A percentile compares a stretch with the other conserved stretches of the same genome.
Conservation (phyloP, 2,113 vertebrate species). For the Corythaixoides concolor region DNA sequence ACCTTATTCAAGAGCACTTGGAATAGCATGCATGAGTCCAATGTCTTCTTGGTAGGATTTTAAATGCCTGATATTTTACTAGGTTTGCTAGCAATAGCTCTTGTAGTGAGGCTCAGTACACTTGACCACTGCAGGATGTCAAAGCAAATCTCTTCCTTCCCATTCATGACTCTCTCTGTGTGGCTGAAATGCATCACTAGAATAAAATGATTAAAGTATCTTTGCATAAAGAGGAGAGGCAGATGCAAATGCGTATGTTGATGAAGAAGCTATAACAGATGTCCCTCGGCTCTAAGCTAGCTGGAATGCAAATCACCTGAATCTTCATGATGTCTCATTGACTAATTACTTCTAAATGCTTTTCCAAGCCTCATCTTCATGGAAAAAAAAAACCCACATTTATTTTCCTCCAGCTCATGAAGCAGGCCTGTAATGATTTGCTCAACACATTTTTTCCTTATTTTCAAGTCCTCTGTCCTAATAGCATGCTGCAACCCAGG, state of each 20-base stretch:
- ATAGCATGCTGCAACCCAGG: neutral
- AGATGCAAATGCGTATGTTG: neutral
- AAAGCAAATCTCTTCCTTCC: neutral
- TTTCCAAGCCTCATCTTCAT: neutral
- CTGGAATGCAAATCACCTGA: conserved; percentile 18
- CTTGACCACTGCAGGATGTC: neutral
- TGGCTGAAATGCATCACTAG: neutral
- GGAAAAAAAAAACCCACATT: neutral
- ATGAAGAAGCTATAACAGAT: neutral
- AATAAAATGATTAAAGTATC: neutral
- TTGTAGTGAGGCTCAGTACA: neutral
- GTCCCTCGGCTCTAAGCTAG: neutral
- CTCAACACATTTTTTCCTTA: neutral
- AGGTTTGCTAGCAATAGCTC: neutral
- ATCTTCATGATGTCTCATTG: neutral
- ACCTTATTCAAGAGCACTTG: neutral
- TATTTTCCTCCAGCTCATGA: neutral
- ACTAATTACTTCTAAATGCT: neutral
- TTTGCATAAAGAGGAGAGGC: neutral
- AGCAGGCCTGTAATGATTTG: neutral
- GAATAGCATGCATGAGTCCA: neutral
- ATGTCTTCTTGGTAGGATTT: neutral
- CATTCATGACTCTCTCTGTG: neutral
- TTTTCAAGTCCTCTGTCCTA: neutral
- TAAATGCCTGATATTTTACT: neutral